Base-by-base conservation (phyloP, 2,113 vertebrate species). In the Seriola quinqueradiata region DNA sequence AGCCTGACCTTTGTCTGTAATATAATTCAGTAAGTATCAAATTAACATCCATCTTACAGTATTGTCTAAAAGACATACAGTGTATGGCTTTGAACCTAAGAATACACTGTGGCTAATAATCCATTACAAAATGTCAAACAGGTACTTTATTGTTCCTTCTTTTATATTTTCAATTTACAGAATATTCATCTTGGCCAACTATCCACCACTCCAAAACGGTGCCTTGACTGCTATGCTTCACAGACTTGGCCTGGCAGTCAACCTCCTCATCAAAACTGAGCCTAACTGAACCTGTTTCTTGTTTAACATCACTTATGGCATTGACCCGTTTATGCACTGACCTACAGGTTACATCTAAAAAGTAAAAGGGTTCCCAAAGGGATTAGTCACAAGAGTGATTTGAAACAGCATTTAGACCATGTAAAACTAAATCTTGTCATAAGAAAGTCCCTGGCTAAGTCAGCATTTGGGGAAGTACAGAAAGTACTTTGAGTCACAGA, bases 1-100 rank as follows among this genome's bases (percentile, higher is more conserved):
- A 28, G 38, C 50, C 61, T 82, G 75, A 87, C 87, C 75, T 83
- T 85, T 59, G 50, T 42, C 69, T 58, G 67, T 1, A 25, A 46
- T 38, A 67, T 42, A 66, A 77, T 63, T 74, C 63, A 64, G 25
- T n/a, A 17, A 17, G 14, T 10, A 40, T 23, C 48, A 71, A 80
- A 50, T 71, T 70, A 70, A 60, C 66, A 50, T 61, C 36, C 16
- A 40, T 70, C 17, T 42, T 63, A 8, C 3, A n/a, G 28, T 32
- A 55, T 57, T 63, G 58, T 72, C 38, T 13, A 61, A 12, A 60
- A 63, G 3, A 16, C 25, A 44, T 8, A n/a, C 1, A 34, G 34
- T 38, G 23, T 4, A 25, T 2, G 19, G 0, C 44, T 77, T 8
- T 66, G 19, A 55, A 25, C 58, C 10, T 44, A 54, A 40, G 32